These are phyloP conservation scores for Papilio dardanus DNA, from an alignment of 1,140 invertebrate genomes.

Conservation along the genomic window DNA sequence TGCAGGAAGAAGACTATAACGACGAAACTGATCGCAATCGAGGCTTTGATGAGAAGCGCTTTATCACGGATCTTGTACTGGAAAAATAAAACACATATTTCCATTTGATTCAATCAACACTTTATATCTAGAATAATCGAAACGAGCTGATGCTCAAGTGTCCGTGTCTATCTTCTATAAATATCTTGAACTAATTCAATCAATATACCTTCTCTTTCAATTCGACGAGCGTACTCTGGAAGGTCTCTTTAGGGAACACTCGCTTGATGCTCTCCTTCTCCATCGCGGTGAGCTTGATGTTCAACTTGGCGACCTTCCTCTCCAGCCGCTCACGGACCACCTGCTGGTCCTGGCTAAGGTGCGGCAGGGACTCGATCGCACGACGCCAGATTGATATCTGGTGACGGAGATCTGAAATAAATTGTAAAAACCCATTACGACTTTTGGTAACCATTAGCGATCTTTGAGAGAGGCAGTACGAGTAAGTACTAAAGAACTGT, in stretches of 20 bases:
- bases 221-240: constrained; percentile 87
- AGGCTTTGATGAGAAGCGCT: constrained; percentile 88
- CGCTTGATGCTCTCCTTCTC: constrained; percentile 83
- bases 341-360: constrained; percentile 92
- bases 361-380: constrained; percentile 90
- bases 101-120: too few relatives aligned
- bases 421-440: not conserved
- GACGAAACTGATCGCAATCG: constrained; percentile 87
- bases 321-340: constrained; percentile 89
- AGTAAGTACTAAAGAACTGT: too few relatives aligned
- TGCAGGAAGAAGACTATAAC: constrained; percentile 92
- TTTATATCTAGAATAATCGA: too few relatives aligned
- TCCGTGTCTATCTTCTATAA: too few relatives aligned
- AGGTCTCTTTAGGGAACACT: constrained; percentile 85
- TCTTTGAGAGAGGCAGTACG: too few relatives aligned
- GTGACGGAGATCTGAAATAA: constrained; percentile 87
- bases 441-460: not conserved
- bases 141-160: too few relatives aligned
- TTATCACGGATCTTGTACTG: constrained; percentile 92
- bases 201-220: constrained; percentile 85
- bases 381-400: constrained; percentile 94
- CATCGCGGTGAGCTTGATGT: constrained; percentile 84
- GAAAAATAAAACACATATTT: constrained; percentile 66
- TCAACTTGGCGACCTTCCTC: constrained; percentile 85
- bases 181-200: not conserved